A percentile compares a stretch with the other conserved stretches of the same genome.
Conservation (phyloP, 2,888 invertebrate genomes). For the Dryococelus australis region DNA sequence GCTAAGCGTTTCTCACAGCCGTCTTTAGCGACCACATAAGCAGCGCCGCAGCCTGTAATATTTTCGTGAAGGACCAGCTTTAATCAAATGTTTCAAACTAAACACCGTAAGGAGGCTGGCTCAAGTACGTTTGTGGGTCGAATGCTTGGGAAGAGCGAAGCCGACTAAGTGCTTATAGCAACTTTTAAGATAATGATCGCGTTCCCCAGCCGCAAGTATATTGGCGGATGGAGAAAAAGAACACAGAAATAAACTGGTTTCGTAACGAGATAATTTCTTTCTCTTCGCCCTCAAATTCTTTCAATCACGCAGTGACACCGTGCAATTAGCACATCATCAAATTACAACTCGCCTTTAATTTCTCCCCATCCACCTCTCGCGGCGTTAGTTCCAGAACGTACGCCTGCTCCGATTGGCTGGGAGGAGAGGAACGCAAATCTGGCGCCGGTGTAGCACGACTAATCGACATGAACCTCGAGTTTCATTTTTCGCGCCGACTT, state of each 20-base stretch:
- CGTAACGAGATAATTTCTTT: background rate
- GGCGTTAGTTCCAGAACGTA: background rate
- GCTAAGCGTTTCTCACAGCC: background rate
- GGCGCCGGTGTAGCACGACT: background rate
- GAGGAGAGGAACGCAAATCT: background rate
- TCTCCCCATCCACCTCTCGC: background rate
- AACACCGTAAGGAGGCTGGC: background rate
- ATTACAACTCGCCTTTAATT: background rate
- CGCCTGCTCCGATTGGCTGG: background rate
- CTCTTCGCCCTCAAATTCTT: background rate
- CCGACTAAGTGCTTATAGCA: background rate
- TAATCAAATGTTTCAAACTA: background rate
- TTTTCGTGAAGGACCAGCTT: background rate
- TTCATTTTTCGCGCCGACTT: background rate
- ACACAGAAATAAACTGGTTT: background rate
- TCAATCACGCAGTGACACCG: background rate
- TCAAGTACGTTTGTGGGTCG: background rate
- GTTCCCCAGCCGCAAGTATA: background rate
- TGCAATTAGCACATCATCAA: constrained; percentile 7
- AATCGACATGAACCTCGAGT: background rate
- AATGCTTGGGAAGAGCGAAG: background rate
- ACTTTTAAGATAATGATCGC: background rate
- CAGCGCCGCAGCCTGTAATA: background rate
- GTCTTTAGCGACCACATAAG: background rate
- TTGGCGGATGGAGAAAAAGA: background rate